Evolutionary conservation across 2,113 vertebrate genomes (phyloP).

Genomic region (Cyprinodon variegatus): DNA sequence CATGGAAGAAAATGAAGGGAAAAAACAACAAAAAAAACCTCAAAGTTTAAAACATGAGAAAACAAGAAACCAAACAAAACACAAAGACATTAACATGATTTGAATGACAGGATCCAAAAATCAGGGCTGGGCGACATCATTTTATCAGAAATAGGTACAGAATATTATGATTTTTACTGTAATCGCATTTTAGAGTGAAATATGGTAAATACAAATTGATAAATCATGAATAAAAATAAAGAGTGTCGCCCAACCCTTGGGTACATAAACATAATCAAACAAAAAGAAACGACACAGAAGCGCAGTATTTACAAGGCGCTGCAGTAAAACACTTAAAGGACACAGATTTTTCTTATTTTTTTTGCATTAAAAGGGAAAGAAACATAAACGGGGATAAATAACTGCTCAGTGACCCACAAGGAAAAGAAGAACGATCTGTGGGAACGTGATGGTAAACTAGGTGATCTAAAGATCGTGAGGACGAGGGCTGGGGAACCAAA

Average conservation of each 20-base stretch:
- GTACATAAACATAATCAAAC: constrained; percentile 34
- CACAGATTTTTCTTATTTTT: constrained; percentile 26
- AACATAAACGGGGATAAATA: constrained; percentile 37
- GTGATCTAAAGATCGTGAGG: constrained; percentile 48
- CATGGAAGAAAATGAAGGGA: no score
- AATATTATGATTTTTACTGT: not conserved
- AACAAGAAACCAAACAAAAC: constrained; percentile 31
- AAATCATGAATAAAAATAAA: not conserved
- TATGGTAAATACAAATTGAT: not conserved
- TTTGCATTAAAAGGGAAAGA: constrained; percentile 22
- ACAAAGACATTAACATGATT: constrained; percentile 4
- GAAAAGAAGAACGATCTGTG: constrained; percentile 59
- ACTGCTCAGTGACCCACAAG: constrained; percentile 46
- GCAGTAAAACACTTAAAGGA: constrained; percentile 38
- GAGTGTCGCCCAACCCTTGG: constrained; percentile 40
- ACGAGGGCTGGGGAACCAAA: constrained; percentile 18
- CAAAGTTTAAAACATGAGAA: constrained; percentile 13
- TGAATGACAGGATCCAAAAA: not conserved
- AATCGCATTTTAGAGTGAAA: not conserved
- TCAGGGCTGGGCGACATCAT: constrained; percentile 46
- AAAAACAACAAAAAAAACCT: constrained; percentile 1
- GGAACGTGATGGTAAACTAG: constrained; percentile 49
- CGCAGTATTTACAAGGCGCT: constrained; percentile 44
- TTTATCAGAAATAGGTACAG: not conserved
- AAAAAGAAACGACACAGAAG: constrained; percentile 47